These are phyloP conservation scores for Peucedramus taeniatus DNA, from an alignment of 2,113 vertebrate genomes.

Conservation along the genomic window DNA sequence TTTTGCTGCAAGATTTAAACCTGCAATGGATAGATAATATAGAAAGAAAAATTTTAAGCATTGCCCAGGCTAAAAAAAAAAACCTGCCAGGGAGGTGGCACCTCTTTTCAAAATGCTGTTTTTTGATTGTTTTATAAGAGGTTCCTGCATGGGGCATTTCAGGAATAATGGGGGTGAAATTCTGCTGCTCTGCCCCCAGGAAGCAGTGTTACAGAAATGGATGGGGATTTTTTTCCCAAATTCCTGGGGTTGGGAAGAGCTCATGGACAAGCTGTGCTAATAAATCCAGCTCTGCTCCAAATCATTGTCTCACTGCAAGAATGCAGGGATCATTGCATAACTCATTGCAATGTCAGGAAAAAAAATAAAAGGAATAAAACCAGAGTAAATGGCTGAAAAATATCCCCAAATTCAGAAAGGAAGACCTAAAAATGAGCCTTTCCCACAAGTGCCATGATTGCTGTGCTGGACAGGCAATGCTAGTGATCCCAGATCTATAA, in stretches of 20 bases:
- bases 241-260: not conserved
- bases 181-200: not conserved
- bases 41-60: not conserved
- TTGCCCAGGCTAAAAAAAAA: not conserved
- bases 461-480: fast-evolving
- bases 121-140: not conserved
- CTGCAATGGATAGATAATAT: not conserved
- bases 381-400: not conserved
- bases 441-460: not conserved
- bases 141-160: not conserved
- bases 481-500: not conserved
- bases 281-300: not conserved
- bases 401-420: not conserved
- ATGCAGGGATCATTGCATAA: fast-evolving
- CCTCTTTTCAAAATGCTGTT: not conserved
- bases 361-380: not conserved
- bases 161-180: not conserved
- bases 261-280: not conserved
- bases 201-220: not conserved
- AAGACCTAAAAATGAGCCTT: not conserved
- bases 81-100: not conserved
- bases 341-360: not conserved
- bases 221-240: fast-evolving
- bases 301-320: not conserved
- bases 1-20: not conserved